phyloP scores from a whole-genome alignment of 2,113 vertebrate species.

The Paedocypris sp. region DNA sequence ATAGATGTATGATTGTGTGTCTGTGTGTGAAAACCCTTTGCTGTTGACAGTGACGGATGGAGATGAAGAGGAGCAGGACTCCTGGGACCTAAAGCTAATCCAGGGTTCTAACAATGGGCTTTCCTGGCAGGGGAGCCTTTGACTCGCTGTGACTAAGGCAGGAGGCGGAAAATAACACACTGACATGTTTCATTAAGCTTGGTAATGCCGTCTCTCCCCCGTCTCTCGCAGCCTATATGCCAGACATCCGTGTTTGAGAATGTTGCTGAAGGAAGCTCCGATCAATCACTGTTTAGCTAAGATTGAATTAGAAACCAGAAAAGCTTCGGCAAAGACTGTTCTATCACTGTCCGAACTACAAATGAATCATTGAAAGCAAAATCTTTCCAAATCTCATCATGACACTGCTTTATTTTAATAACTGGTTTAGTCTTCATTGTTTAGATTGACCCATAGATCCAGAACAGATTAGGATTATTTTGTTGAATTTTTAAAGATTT shows the following conservation, averaged over 20 bases:
- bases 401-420: no score
- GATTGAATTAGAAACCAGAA: not conserved
- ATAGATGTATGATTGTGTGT: conserved; percentile 14
- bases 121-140: conserved; percentile 33
- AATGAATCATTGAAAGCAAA: no score
- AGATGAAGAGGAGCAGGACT: conserved; percentile 38
- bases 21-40: conserved; percentile 16
- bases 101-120: conserved; percentile 44
- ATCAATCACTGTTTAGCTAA: conserved; percentile 8
- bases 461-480: no score
- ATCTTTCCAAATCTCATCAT: no score
- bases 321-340: not conserved
- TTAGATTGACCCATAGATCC: no score
- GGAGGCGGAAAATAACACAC: conserved; percentile 44
- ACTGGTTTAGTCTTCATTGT: no score
- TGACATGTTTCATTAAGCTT: conserved; percentile 44
- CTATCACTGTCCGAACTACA: no score
- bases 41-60: conserved; percentile 32
- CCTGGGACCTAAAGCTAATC: conserved; percentile 45
- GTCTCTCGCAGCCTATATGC: conserved; percentile 7
- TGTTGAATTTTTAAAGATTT: no score
- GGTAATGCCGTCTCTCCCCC: conserved; percentile 31
- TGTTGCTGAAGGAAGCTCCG: conserved; percentile 12
- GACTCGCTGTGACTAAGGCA: conserved; percentile 36
- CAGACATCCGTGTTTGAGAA: not conserved